Percentiles rank a stretch among this genome's conserved stretches.
Conservation (phyloP, 2,797 vertebrate species). For the Pelochelys cantorii region DNA sequence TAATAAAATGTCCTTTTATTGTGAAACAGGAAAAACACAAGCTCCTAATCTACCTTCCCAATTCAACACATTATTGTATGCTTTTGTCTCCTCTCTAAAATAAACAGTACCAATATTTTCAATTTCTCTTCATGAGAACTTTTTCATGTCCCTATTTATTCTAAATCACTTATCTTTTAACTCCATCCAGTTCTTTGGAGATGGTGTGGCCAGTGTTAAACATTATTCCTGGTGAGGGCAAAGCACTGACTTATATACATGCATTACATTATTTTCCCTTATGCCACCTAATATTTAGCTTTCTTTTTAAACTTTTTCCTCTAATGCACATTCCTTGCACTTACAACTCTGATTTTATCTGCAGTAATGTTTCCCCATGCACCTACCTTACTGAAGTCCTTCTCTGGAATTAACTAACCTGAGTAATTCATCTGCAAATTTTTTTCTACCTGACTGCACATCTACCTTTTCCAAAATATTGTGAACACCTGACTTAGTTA, state of each 20-base stretch:
- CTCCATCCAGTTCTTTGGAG: fast-evolving
- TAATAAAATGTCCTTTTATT: background rate
- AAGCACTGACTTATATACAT: too few species aligned
- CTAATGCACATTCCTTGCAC: background rate
- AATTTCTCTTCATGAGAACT: background rate
- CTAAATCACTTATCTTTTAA: fast-evolving
- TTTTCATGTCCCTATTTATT: background rate
- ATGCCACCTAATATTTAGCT: background rate
- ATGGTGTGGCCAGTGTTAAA: background rate
- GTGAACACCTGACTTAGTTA: background rate
- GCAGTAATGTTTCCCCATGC: background rate
- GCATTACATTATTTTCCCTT: background rate
- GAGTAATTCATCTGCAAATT: background rate
- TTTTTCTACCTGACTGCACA: background rate
- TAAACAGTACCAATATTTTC: fast-evolving
- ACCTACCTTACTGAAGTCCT: background rate
- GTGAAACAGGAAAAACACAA: background rate
- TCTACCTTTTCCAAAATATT: background rate
- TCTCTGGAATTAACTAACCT: background rate
- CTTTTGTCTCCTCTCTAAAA: background rate
- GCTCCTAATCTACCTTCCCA: background rate
- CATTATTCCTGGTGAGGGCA: fast-evolving
- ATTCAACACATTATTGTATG: background rate
- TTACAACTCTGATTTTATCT: background rate
- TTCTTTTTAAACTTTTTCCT: background rate